A percentile compares a stretch with the other conserved stretches of the same genome.
Conservation (phyloP, 2,797 vertebrate genomes). For the Vireo griseus region DNA sequence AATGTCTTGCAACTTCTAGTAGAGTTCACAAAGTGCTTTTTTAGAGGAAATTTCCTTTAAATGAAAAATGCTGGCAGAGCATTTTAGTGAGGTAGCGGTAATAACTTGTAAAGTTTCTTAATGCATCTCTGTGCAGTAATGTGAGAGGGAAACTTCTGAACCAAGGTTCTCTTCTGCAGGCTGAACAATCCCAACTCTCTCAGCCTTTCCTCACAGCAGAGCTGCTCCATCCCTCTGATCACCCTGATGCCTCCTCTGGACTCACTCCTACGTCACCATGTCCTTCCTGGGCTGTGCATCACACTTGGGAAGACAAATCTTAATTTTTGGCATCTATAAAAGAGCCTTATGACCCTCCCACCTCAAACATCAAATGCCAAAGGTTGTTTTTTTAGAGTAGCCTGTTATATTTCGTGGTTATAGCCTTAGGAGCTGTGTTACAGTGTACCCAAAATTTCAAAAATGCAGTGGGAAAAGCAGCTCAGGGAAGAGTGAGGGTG, state of each 20-base stretch:
- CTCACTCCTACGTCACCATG: accelerated
- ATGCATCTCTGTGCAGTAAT: not conserved
- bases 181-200: not conserved
- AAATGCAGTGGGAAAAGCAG: not conserved
- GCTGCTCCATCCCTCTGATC: not conserved
- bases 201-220: not conserved
- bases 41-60: not conserved
- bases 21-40: not conserved
- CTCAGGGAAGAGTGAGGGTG: not conserved
- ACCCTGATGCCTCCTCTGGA: not conserved
- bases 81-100: not conserved
- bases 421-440: not conserved
- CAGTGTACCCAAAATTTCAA: not conserved
- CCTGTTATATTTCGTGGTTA: not conserved
- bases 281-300: not conserved
- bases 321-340: not conserved
- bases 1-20: not conserved
- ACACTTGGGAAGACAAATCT: not conserved
- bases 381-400: not conserved
- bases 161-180: not conserved
- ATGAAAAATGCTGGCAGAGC: not conserved
- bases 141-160: not conserved
- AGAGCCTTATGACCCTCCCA: accelerated
- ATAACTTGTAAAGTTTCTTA: not conserved
- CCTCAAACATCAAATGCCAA: not conserved